phyloP scores from a whole-genome alignment of 2,113 vertebrate genomes.

The Erinaceus europaeus region DNA sequence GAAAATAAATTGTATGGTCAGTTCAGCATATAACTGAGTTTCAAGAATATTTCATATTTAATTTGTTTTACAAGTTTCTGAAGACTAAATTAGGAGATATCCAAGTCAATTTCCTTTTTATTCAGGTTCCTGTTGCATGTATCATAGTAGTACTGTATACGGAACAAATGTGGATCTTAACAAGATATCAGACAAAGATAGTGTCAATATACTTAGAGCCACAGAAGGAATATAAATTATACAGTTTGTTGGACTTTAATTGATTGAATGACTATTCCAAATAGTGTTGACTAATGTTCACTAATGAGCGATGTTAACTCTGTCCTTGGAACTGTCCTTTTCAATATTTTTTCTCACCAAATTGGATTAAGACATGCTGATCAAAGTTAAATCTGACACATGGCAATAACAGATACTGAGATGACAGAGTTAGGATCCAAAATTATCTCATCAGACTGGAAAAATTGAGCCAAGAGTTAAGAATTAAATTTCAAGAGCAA shows the following conservation, averaged over 20 bases:
- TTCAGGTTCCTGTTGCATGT: not conserved
- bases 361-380: conserved; percentile 52
- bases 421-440: conserved; percentile 19
- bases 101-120: not conserved
- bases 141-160: not conserved
- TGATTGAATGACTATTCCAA: conserved; percentile 19
- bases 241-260: conserved; percentile 16
- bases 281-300: conserved; percentile 42
- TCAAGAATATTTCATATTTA: not conserved
- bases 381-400: conserved; percentile 46
- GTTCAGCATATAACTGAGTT: not conserved
- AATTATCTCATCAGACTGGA: conserved; percentile 45
- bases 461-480: conserved; percentile 47
- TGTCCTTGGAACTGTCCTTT: conserved; percentile 58
- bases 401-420: conserved; percentile 29
- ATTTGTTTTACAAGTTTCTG: not conserved
- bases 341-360: conserved; percentile 59
- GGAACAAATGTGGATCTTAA: conserved; percentile 10
- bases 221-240: conserved; percentile 13
- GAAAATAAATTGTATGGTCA: not conserved
- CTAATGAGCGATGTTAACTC: conserved; percentile 35
- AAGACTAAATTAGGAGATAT: not conserved
- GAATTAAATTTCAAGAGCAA: conserved; percentile 46
- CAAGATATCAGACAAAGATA: not conserved
- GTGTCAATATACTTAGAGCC: conserved; percentile 11